These are phyloP conservation scores for Oceanodroma tethys DNA, from an alignment of 2,113 vertebrate genomes.

Conservation along the genomic window DNA sequence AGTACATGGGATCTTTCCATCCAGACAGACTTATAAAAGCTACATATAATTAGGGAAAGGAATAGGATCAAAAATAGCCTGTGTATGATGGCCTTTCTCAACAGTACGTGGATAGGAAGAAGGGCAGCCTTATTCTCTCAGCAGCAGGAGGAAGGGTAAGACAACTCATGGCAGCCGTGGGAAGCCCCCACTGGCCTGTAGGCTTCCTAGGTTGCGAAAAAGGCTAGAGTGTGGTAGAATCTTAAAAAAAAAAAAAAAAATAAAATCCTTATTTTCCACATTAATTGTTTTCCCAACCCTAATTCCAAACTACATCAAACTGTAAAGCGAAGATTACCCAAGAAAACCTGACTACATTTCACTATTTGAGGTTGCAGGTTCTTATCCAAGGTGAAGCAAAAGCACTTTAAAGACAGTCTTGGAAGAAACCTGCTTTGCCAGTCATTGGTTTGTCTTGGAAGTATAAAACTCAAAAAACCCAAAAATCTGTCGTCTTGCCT, in stretches of 20 bases:
- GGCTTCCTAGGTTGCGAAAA: background rate
- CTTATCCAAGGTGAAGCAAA: background rate
- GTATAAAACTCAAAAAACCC: background rate
- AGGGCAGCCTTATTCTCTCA: background rate
- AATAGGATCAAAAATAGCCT: conserved; percentile 34
- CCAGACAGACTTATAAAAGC: conserved; percentile 27
- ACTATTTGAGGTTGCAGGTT: background rate
- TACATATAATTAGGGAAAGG: conserved; percentile 50
- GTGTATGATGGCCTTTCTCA: background rate
- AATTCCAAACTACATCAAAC: background rate
- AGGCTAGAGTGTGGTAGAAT: background rate
- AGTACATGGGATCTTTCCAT: background rate
- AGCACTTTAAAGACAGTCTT: background rate
- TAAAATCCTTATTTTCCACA: background rate
- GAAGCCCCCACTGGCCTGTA: background rate
- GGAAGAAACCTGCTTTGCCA: background rate
- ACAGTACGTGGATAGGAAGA: background rate
- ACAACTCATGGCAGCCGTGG: background rate
- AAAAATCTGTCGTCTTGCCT: background rate
- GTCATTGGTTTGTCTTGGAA: background rate
- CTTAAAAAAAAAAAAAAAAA: background rate
- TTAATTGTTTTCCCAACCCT: background rate
- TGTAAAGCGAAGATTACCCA: background rate
- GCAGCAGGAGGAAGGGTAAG: background rate
- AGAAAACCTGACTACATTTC: background rate